Percentiles rank a stretch among this genome's conserved stretches.
phyloP scores from a whole-genome alignment of 2,888 invertebrate species.

The Pseudolycoriella hygida region DNA sequence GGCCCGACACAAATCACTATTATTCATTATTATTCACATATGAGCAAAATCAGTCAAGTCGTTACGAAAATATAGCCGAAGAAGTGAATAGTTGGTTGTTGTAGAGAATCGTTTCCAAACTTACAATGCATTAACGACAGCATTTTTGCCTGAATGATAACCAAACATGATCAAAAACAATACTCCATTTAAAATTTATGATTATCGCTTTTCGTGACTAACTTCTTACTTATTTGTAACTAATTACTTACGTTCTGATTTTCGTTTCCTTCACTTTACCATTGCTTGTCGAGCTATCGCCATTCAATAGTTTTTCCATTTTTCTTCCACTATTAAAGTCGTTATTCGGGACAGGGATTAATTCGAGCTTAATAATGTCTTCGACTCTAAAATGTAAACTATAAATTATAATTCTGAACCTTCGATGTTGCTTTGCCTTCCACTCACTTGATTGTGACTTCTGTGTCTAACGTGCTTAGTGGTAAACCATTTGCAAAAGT shows the following conservation, averaged over 20 bases:
- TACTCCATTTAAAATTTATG: too few relatives aligned
- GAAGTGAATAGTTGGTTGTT: too few relatives aligned
- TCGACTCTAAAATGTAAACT: conserved; percentile 35
- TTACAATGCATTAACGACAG: too few relatives aligned
- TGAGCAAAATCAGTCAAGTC: too few relatives aligned
- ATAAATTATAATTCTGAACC: conserved; percentile 6
- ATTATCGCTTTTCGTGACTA: too few relatives aligned
- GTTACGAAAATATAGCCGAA: too few relatives aligned
- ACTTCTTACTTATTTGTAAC: too few relatives aligned
- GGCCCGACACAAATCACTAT: too few relatives aligned
- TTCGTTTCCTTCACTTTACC: not conserved
- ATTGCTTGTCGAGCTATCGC: not conserved
- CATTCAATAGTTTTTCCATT: not conserved
- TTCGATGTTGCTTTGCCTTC: not conserved
- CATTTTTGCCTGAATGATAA: too few relatives aligned
- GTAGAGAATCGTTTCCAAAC: too few relatives aligned
- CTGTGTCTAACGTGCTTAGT: conserved; percentile 32
- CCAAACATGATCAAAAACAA: too few relatives aligned
- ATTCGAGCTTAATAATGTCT: conserved; percentile 57
- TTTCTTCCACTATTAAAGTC: not conserved
- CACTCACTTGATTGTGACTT: conserved; percentile 43
- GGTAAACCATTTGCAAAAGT: conserved; percentile 64
- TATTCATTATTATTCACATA: too few relatives aligned
- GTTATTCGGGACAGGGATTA: conserved; percentile 36
- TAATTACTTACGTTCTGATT: not conserved